Evolutionary conservation across 1,140 invertebrate genomes (phyloP).

Genomic region (Orchestia grillus): DNA sequence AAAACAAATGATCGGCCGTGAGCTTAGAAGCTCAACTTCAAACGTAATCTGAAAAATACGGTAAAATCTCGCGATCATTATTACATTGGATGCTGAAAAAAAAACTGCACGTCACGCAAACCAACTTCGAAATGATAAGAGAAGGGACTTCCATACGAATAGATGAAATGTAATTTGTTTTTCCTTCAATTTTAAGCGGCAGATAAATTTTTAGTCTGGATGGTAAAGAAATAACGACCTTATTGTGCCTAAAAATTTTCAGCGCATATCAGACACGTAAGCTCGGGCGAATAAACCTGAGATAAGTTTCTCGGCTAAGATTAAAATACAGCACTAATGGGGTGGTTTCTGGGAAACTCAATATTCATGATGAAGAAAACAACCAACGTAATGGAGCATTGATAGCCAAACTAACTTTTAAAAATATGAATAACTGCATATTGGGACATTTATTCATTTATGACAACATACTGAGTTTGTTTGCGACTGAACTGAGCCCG

Average conservation of each 20-base stretch:
- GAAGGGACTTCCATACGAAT: neutral
- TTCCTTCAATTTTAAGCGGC: neutral
- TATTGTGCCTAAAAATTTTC: neutral
- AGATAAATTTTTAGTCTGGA: neutral
- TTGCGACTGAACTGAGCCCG: too few species aligned
- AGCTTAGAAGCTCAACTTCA: neutral
- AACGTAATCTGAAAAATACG: neutral
- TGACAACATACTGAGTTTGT: too few species aligned
- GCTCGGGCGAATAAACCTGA: too few species aligned
- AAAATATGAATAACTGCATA: too few species aligned
- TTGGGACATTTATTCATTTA: too few species aligned
- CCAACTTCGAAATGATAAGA: neutral
- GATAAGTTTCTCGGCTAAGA: too few species aligned
- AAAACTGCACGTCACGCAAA: neutral
- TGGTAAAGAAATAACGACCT: neutral
- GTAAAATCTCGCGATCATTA: neutral
- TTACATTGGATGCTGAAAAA: neutral
- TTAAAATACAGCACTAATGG: too few species aligned
- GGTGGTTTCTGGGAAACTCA: too few species aligned
- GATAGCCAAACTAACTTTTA: too few species aligned
- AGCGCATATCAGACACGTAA: neutral
- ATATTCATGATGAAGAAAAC: too few species aligned
- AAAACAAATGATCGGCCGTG: neutral
- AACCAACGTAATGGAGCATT: too few species aligned
- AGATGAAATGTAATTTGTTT: neutral